phyloP scores from a whole-genome alignment of 1,140 invertebrate genomes.

The Hyles vespertilio region DNA sequence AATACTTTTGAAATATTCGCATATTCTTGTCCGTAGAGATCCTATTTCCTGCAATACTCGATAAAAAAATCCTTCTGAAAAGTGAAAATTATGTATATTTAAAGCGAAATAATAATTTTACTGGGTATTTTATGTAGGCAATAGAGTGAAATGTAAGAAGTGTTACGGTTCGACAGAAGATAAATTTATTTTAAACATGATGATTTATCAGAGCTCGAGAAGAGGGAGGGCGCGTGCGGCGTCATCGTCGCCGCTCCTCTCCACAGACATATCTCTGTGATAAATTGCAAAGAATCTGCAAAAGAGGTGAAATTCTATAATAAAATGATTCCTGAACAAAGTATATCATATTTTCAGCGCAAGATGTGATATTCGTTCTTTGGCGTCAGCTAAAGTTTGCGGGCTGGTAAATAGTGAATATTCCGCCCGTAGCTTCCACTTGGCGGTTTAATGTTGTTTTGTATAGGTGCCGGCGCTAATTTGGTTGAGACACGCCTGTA shows the following conservation, averaged over 20 bases:
- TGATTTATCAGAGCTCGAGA: conserved; percentile 51
- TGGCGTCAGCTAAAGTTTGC: not conserved
- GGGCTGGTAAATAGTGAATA: not conserved
- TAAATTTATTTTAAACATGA: conserved; percentile 50
- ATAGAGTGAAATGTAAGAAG: conserved; percentile 14
- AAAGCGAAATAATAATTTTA: no score
- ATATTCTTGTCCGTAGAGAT: conserved; percentile 28
- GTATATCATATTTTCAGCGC: conserved; percentile 3
- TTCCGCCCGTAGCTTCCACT: conserved; percentile 12
- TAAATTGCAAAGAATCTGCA: conserved; percentile 42
- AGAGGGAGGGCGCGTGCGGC: conserved; percentile 31
- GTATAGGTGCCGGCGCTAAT: conserved; percentile 8
- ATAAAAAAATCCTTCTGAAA: no score
- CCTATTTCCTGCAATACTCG: not conserved
- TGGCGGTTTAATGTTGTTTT: conserved; percentile 17
- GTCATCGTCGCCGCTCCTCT: conserved; percentile 41
- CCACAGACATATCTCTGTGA: conserved; percentile 47
- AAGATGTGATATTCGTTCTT: conserved; percentile 4
- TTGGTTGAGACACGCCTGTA: conserved; percentile 2
- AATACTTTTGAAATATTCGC: conserved; percentile 47
- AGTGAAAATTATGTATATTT: no score
- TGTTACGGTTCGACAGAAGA: conserved; percentile 39
- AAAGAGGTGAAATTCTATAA: conserved; percentile 34
- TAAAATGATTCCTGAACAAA: conserved; percentile 15
- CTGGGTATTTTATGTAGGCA: no score